Percentiles rank a stretch among this genome's conserved stretches.
These are phyloP conservation scores for Tethya wilhelma DNA, from an alignment of 37 sponge, comb jelly and placozoan species.

Conservation along the genomic window DNA sequence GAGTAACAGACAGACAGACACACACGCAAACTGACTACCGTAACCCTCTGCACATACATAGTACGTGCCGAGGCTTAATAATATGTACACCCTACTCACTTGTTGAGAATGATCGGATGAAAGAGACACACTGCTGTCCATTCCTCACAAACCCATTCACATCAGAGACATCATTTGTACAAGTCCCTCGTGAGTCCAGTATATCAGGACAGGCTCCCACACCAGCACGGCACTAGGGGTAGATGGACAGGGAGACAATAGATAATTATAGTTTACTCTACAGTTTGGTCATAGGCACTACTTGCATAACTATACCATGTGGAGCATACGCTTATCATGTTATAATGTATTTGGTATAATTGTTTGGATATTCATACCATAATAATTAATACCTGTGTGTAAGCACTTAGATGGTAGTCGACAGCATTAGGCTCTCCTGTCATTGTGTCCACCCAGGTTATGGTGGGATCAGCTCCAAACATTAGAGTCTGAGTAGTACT, in stretches of 20 bases:
- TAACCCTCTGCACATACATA: no score
- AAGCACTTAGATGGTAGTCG: conserved; percentile 57
- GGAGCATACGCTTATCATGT: no score
- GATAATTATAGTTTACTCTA: no score
- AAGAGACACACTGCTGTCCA: conserved; percentile 3
- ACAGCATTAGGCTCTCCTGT: conserved; percentile 38
- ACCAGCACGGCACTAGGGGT: conserved; percentile 2
- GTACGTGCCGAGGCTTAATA: no score
- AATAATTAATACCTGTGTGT: conserved; percentile 37
- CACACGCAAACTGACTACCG: no score
- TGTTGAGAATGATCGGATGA: conserved; percentile 6
- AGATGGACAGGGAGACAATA: conserved; percentile 3
- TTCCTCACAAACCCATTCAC: background rate
- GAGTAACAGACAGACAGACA: no score
- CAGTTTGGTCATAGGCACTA: no score
- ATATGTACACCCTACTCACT: background rate
- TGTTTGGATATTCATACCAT: no score
- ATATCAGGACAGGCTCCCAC: conserved; percentile 9
- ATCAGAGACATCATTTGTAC: background rate
- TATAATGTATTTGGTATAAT: no score
- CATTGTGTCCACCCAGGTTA: conserved; percentile 54
- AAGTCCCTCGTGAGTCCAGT: background rate
- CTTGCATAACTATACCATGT: no score
- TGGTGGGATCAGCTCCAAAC: conserved; percentile 61
- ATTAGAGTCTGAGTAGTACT: conserved; percentile 20